phyloP scores from a whole-genome alignment of 2,113 vertebrate species.

The Climacteris rufus region DNA sequence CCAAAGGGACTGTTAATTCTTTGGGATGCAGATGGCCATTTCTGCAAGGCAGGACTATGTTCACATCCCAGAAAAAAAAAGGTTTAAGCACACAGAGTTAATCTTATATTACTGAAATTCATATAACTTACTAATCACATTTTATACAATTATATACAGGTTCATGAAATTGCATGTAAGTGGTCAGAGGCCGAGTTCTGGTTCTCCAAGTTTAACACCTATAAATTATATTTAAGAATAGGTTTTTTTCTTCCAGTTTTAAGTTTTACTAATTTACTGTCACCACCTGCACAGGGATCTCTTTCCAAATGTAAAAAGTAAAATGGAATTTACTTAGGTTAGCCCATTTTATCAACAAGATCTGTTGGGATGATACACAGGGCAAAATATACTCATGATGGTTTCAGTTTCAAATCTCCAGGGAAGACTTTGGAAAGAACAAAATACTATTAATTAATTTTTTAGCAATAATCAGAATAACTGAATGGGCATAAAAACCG shows the following conservation, averaged over 20 bases:
- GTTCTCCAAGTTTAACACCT: neutral
- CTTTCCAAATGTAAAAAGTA: neutral
- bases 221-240: neutral
- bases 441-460: neutral
- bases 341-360: neutral
- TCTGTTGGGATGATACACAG: neutral
- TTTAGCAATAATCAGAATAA: constrained; percentile 22
- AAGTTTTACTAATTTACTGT: neutral
- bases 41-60: neutral
- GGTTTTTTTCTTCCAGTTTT: neutral
- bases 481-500: neutral
- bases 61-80: neutral
- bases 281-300: neutral
- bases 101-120: neutral
- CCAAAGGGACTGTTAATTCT: neutral
- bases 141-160: neutral
- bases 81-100: neutral
- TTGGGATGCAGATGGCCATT: neutral
- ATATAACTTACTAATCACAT: neutral
- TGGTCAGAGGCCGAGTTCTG: neutral
- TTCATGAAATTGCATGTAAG: neutral
- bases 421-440: neutral
- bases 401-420: constrained; percentile 30
- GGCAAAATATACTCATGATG: neutral
- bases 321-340: neutral